A percentile compares a stretch with the other conserved stretches of the same genome.
Evolutionary conservation across 2,888 invertebrate genomes (phyloP).

Genomic region (Nephrotoma appendiculata): DNA sequence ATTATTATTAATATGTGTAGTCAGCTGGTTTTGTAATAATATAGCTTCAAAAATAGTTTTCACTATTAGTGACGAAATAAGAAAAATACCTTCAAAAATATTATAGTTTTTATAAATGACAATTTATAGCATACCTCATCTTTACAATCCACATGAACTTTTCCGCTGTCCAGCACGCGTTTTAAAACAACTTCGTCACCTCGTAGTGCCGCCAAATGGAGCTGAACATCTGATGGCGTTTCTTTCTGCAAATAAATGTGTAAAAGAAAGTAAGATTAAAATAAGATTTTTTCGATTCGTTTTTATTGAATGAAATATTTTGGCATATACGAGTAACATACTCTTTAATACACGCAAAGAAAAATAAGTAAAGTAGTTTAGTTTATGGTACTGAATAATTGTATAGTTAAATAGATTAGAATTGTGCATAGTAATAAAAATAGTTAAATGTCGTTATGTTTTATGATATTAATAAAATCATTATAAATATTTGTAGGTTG

Average conservation of each 20-base stretch:
- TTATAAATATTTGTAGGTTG: no score
- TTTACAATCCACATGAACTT: conserved; percentile 87
- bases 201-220: conserved; percentile 78
- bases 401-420: no score
- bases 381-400: no score
- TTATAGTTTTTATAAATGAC: neutral
- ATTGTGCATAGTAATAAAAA: no score
- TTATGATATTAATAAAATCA: no score
- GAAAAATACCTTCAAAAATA: neutral
- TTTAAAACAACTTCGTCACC: conserved; percentile 67
- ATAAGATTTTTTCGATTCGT: neutral
- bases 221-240: conserved; percentile 80
- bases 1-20: neutral
- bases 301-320: no score
- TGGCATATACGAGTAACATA: no score
- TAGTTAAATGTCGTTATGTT: no score
- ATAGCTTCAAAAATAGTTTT: neutral
- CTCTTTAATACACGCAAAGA: no score
- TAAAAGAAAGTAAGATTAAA: neutral
- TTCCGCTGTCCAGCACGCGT: conserved; percentile 75
- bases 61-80: neutral
- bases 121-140: conserved; percentile 54
- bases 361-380: no score
- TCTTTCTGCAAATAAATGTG: conserved; percentile 55
- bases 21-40: neutral